Percentiles rank a stretch among this genome's conserved stretches.
phyloP scores from a whole-genome alignment of 2,797 vertebrate species.

The Thaleichthys pacificus region DNA sequence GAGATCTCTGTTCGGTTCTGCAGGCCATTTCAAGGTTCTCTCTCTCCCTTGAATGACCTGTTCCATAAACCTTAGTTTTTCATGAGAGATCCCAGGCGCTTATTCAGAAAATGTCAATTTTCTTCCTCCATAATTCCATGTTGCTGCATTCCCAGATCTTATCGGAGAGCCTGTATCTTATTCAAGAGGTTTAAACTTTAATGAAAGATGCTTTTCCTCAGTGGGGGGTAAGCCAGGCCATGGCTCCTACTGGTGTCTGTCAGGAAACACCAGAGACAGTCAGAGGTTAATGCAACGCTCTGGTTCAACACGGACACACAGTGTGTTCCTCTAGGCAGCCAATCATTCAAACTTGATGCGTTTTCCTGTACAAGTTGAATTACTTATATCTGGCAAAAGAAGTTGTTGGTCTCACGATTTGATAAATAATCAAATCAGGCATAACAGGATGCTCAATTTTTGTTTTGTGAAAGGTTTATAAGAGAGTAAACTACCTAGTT shows the following conservation, averaged over 20 bases:
- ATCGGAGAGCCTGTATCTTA: conserved; percentile 77
- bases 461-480: conserved; percentile 19
- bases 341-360: conserved; percentile 4
- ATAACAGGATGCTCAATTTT: background rate
- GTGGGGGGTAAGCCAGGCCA: conserved; percentile 71
- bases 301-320: conserved; percentile 52
- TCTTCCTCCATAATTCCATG: conserved; percentile 83
- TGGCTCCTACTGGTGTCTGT: conserved; percentile 77
- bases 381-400: background rate
- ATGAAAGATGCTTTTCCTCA: conserved; percentile 81
- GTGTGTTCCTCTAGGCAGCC: background rate
- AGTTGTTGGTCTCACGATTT: too few relatives aligned
- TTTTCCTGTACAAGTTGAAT: background rate
- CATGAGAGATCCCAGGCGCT: conserved; percentile 82
- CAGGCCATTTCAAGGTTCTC: conserved; percentile 68
- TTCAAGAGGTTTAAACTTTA: conserved; percentile 81
- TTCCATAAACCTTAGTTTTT: conserved; percentile 74
- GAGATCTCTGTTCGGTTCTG: conserved; percentile 27
- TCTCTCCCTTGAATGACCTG: conserved; percentile 70
- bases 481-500: conserved; percentile 40
- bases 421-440: too few relatives aligned
- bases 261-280: conserved; percentile 66
- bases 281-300: conserved; percentile 59
- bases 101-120: conserved; percentile 85
- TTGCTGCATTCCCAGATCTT: conserved; percentile 83